These are phyloP conservation scores for Melipona beecheii DNA, from an alignment of 2,888 invertebrate species.

Conservation along the genomic window DNA sequence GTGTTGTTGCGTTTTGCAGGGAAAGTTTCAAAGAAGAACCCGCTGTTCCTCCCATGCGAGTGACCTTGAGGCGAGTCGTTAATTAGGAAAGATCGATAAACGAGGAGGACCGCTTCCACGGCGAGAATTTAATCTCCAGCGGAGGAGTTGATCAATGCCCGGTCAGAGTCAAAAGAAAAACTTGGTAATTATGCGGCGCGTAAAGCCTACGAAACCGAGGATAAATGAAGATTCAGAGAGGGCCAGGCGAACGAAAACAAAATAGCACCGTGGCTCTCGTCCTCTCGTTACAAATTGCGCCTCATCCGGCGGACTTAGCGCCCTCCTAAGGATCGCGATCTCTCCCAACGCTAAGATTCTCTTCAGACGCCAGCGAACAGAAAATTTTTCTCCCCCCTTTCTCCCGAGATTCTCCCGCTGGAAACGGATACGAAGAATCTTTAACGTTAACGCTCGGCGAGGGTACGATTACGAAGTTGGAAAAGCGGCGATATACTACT, in stretches of 20 bases:
- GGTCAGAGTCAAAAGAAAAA: conserved; percentile 45
- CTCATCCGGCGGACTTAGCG: conserved; percentile 32
- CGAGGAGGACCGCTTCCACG: background rate
- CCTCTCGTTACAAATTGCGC: conserved; percentile 19
- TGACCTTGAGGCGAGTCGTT: conserved; percentile 31
- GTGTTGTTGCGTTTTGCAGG: too few relatives aligned
- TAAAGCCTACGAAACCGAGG: conserved; percentile 26
- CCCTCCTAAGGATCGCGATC: background rate
- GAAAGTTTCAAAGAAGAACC: too few relatives aligned
- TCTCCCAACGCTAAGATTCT: background rate
- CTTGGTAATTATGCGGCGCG: conserved; percentile 51
- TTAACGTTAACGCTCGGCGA: background rate
- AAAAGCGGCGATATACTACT: background rate
- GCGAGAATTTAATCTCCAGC: conserved; percentile 48
- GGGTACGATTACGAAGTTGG: background rate
- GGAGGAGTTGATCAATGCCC: conserved; percentile 43
- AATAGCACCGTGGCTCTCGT: background rate
- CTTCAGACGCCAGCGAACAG: background rate
- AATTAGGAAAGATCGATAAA: conserved; percentile 53
- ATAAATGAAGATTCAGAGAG: conserved; percentile 47
- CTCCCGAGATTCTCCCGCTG: background rate
- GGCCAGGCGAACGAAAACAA: conserved; percentile 16
- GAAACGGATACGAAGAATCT: background rate
- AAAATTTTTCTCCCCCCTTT: background rate
- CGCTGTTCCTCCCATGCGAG: background rate